These are phyloP conservation scores for Hemicentrotus pulcherrimus DNA, from an alignment of 35 echinoderm and acorn worm species.

Conservation along the genomic window DNA sequence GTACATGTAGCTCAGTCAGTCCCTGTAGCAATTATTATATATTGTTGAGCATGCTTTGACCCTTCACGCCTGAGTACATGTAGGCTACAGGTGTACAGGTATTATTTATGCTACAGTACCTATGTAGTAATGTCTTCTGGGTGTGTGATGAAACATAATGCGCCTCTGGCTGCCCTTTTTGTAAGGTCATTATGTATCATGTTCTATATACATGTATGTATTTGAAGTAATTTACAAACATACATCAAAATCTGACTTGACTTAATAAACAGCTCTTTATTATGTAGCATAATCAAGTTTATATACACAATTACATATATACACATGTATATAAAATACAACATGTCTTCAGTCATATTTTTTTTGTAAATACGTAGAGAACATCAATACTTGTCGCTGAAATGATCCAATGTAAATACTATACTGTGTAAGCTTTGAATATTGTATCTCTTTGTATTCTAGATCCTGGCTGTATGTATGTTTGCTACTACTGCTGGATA, in stretches of 20 bases:
- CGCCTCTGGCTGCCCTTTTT: not conserved
- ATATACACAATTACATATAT: too few species aligned
- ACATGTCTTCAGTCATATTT: too few species aligned
- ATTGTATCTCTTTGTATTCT: constrained; percentile 14
- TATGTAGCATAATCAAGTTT: too few species aligned
- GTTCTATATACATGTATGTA: too few species aligned
- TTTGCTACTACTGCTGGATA: constrained; percentile 96
- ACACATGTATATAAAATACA: too few species aligned
- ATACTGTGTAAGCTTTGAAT: not conserved
- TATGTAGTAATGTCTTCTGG: not conserved
- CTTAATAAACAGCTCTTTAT: too few species aligned
- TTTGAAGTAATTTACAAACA: too few species aligned
- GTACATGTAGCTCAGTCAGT: too few species aligned
- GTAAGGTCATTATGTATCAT: not conserved
- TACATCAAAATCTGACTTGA: too few species aligned
- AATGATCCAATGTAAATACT: too few species aligned
- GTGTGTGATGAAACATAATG: not conserved
- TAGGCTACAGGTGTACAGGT: not conserved
- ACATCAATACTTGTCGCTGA: too few species aligned
- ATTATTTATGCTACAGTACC: not conserved
- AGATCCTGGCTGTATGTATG: constrained; percentile 88
- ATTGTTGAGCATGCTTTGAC: not conserved
- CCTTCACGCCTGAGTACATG: not conserved
- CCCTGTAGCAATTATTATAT: not conserved
- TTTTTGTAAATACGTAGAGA: too few species aligned